Conservation (phyloP, 1,140 invertebrate species). For the Bilobella aurantiaca region DNA sequence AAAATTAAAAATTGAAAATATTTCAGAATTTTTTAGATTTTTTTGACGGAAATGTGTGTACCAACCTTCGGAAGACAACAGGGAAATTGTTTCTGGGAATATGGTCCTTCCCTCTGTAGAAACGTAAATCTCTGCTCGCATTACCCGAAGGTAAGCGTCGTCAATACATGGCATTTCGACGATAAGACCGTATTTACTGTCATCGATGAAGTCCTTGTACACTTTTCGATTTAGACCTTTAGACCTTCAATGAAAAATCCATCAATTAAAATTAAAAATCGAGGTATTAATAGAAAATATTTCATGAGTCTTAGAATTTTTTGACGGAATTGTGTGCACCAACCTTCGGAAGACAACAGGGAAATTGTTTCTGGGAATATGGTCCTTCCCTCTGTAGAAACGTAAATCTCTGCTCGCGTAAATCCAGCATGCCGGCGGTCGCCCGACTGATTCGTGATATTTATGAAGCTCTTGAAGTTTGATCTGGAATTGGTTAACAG, state of each 20-base stretch:
- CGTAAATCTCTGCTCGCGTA: too few species aligned
- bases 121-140: not conserved
- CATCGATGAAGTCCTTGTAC: conserved; percentile 17
- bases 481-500: too few species aligned
- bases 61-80: not conserved
- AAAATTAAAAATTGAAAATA: not conserved
- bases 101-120: not conserved
- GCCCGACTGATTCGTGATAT: conserved; percentile 4
- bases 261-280: not conserved
- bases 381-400: not conserved
- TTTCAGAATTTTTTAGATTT: not conserved
- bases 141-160: conserved; percentile 3
- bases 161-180: conserved; percentile 19
- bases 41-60: not conserved
- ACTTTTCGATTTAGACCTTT: conserved; percentile 9
- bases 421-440: conserved; percentile 17
- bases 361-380: not conserved
- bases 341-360: not conserved
- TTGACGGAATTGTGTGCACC: not conserved
- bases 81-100: not conserved
- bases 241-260: conserved; percentile 14
- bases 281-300: too few species aligned
- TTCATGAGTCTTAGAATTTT: not conserved
- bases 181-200: conserved; percentile 12
- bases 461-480: conserved; percentile 2